Conservation (phyloP, 2,888 invertebrate genomes). For the Macroteleia sp. region DNA sequence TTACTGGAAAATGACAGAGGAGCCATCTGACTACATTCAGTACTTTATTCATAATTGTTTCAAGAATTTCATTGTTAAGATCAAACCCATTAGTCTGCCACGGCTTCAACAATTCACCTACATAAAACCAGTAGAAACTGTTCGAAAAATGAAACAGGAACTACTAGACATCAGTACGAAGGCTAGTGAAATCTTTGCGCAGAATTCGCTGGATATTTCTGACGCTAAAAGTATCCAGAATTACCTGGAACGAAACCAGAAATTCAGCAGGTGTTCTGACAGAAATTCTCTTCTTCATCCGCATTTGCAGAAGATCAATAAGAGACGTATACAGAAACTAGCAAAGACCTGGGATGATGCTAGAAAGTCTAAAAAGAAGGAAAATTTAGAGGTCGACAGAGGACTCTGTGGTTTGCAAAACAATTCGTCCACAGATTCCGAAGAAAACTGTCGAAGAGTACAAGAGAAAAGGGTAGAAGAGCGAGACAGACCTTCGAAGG, state of each 20-base stretch:
- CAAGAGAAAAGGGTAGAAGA: too few species aligned
- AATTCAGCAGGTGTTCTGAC: too few species aligned
- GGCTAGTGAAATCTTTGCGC: not conserved
- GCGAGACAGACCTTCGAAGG: too few species aligned
- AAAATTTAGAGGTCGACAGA: too few species aligned
- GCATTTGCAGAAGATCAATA: slow-evolving; percentile 28
- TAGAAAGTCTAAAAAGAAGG: too few species aligned
- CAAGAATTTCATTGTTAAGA: slow-evolving; percentile 1
- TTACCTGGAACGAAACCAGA: slow-evolving; percentile 17
- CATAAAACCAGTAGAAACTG: slow-evolving; percentile 24
- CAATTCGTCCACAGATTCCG: too few species aligned
- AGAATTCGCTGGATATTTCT: slow-evolving; percentile 1
- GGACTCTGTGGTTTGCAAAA: too few species aligned
- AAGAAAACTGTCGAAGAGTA: too few species aligned
- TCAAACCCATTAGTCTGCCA: slow-evolving; percentile 10
- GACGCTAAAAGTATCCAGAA: slow-evolving; percentile 11
- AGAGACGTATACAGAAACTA: not conserved
- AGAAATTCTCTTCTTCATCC: too few species aligned
- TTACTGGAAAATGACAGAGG: slow-evolving; percentile 6
- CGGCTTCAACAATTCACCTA: slow-evolving; percentile 14
- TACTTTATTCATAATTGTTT: slow-evolving; percentile 8
- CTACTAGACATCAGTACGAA: slow-evolving; percentile 12
- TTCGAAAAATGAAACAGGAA: slow-evolving; percentile 19
- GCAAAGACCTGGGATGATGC: too few species aligned
- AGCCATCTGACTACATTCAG: not conserved